A percentile compares a stretch with the other conserved stretches of the same genome.
Evolutionary conservation across 1,140 invertebrate genomes (phyloP).

Genomic region (Calosoma granatense): DNA sequence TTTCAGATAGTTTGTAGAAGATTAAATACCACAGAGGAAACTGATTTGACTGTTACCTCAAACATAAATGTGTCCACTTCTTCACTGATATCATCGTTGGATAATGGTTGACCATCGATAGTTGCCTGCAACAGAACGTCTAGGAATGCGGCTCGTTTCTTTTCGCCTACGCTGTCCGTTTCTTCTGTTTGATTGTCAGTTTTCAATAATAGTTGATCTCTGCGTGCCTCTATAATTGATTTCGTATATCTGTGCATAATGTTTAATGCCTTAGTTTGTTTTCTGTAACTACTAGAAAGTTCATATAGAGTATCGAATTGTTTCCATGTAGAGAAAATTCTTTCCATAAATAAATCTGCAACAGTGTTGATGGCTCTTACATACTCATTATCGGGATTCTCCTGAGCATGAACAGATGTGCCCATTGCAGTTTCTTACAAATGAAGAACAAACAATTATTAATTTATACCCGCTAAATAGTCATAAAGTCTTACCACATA

Average conservation of each 20-base stretch:
- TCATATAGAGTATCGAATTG: constrained; percentile 32
- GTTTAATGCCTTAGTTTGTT: constrained; percentile 45
- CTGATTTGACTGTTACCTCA: constrained; percentile 32
- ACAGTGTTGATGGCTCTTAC: constrained; percentile 54
- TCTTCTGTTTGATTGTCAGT: neutral
- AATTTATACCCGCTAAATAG: constrained; percentile 8
- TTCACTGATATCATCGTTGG: constrained; percentile 54
- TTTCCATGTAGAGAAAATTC: constrained; percentile 33
- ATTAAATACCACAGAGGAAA: neutral
- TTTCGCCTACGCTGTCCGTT: constrained; percentile 32
- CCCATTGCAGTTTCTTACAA: constrained; percentile 80
- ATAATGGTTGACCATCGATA: constrained; percentile 43
- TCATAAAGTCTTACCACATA: constrained; percentile 48
- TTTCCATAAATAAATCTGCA: constrained; percentile 29
- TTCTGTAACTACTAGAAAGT: constrained; percentile 30
- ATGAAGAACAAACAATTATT: constrained; percentile 17
- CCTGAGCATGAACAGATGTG: constrained; percentile 60
- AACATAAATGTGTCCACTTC: constrained; percentile 50
- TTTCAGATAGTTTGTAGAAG: too few species aligned
- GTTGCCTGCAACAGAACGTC: constrained; percentile 59
- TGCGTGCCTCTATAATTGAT: constrained; percentile 41
- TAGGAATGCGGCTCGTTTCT: constrained; percentile 60
- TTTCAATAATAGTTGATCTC: constrained; percentile 19
- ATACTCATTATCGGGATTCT: constrained; percentile 58
- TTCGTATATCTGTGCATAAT: constrained; percentile 58